Base-by-base conservation (phyloP, 2,797 vertebrate genomes). In the Halcyon leucocephala region DNA sequence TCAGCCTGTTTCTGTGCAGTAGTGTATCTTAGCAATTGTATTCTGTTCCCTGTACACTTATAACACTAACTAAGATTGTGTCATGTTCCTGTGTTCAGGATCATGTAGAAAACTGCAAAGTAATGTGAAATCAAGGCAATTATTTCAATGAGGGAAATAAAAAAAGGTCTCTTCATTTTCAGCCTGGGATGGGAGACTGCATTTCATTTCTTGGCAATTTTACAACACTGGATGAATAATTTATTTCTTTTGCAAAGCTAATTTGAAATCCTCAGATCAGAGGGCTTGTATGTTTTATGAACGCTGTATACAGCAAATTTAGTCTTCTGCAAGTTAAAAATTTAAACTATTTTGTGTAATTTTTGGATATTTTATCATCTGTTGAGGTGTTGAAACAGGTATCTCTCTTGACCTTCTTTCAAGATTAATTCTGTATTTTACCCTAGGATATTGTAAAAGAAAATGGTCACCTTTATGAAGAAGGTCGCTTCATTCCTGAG, bases 361-460 rank as follows among this genome's bases (percentile, higher is more conserved):
- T 44, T 80, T 91, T 54, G 51, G 39, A 49, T 86, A 58, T 76
- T 79, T 71, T 69, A 35, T 70, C 10, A 37, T 82, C 54, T 69
- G 12, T 65, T 82, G 57, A 67, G 42, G 15, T 93, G 22, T 24
- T 87, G 62, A 82, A 89, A 54, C 49, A 28, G 62, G 14, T 67
- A 18, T 62, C n/a, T 94, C n/a, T 17, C 37, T 86, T 69, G n/a
- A 71, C 39, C 44, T 91, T 61, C 73, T 93, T 95, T 81, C 79
- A 96, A 95, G 58, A 16, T 29, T 24, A 82, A 83, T 82, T 89
- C 66, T 44, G 3, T 41, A 55, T 93, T 95, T 93, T 94, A 46
- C 35, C 25, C 46, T 92, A 98, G 98, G 95, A 97, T 98, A 94
- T 97, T 95, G 96, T 97, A 95, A 97, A 96, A 91, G 95, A 97